Conservation (phyloP, 2,888 invertebrate species). For the Acleris holmiana region DNA sequence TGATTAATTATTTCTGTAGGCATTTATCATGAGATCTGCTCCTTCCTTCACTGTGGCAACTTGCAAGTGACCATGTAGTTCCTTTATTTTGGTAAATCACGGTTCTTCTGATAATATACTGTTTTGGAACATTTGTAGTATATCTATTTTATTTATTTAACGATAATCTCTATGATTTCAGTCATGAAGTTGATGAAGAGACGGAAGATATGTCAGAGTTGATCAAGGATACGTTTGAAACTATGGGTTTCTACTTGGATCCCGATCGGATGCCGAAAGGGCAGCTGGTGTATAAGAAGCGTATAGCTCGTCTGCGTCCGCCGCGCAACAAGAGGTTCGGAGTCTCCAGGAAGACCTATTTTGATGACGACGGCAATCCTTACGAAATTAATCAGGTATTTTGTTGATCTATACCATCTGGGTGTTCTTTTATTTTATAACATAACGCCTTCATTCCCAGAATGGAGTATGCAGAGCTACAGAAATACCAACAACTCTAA, state of each 20-base stretch:
- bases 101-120: too few relatives aligned
- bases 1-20: too few relatives aligned
- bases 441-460: too few relatives aligned
- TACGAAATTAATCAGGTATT: constrained; percentile 64
- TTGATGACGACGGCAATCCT: constrained; percentile 87
- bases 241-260: constrained; percentile 84
- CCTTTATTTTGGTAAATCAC: too few relatives aligned
- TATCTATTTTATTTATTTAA: constrained; percentile 28
- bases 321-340: constrained; percentile 66
- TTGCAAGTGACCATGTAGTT: too few relatives aligned
- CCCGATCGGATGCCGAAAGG: constrained; percentile 74
- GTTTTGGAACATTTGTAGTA: too few relatives aligned
- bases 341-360: constrained; percentile 84
- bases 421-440: too few relatives aligned
- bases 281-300: constrained; percentile 86
- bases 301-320: constrained; percentile 82
- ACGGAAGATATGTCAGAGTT: constrained; percentile 77
- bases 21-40: too few relatives aligned
- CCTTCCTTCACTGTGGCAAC: too few relatives aligned
- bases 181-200: constrained; percentile 82
- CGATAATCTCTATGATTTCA: constrained; percentile 53
- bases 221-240: constrained; percentile 86
- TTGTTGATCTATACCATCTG: too few relatives aligned
- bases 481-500: too few relatives aligned
- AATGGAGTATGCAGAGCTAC: too few relatives aligned